Evolutionary conservation across 2,113 vertebrate genomes (phyloP).

Genomic region (Myrmecophaga tridactyla): DNA sequence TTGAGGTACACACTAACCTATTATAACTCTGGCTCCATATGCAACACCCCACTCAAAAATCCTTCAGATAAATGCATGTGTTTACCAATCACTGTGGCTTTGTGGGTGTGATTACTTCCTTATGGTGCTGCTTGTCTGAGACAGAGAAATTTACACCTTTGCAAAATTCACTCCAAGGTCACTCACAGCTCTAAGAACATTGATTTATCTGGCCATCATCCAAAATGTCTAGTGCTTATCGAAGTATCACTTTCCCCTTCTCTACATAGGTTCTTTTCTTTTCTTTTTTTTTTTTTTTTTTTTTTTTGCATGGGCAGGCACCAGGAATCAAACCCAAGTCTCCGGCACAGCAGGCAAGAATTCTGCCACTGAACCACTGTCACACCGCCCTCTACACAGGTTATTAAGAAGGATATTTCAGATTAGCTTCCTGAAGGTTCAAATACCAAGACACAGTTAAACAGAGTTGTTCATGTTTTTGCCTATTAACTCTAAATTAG

Average conservation of each 20-base stretch:
- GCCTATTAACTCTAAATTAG: neutral
- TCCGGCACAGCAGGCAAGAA: too few relatives aligned
- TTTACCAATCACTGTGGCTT: neutral
- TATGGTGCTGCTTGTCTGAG: neutral
- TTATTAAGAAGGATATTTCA: constrained; percentile 54
- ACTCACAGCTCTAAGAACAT: constrained; percentile 11
- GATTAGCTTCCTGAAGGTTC: constrained; percentile 17
- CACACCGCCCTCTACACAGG: too few relatives aligned
- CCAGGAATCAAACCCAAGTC: too few relatives aligned
- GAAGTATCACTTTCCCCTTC: constrained; percentile 14
- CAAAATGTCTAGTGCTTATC: neutral
- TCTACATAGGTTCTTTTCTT: too few relatives aligned
- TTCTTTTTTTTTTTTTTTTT: too few relatives aligned
- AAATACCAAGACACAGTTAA: constrained; percentile 1
- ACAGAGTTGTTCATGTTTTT: neutral
- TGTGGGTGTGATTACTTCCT: neutral
- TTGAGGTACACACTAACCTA: neutral
- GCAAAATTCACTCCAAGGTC: constrained; percentile 58
- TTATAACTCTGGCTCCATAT: neutral
- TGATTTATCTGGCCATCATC: constrained; percentile 53
- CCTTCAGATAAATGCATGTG: neutral
- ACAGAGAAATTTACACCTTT: constrained; percentile 51
- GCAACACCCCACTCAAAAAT: neutral
- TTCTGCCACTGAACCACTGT: too few relatives aligned
- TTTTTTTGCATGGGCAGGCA: too few relatives aligned